Conservation (phyloP, 1,140 invertebrate genomes). For the Eurosta solidaginis region DNA sequence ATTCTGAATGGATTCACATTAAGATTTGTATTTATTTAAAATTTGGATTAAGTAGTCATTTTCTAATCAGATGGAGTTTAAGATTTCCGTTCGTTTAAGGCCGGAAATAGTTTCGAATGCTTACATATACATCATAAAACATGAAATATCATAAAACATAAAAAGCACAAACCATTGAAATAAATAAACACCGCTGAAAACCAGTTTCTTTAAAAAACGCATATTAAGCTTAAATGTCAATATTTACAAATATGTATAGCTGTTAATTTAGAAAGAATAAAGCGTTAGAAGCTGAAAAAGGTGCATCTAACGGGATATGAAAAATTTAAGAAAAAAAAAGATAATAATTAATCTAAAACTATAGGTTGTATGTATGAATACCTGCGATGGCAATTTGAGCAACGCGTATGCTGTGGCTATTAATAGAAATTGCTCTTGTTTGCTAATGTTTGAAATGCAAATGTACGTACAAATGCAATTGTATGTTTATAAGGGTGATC, state of each 20-base stretch:
- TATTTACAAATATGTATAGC: background rate
- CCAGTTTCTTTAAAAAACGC: background rate
- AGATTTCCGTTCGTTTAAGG: no score
- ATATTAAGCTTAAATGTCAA: background rate
- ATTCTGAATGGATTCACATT: no score
- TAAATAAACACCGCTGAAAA: background rate
- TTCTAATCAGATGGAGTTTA: no score
- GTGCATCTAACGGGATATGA: background rate
- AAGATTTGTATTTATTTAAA: no score
- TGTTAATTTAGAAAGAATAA: background rate
- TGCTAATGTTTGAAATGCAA: background rate
- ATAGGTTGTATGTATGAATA: background rate
- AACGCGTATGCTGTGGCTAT: background rate
- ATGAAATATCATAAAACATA: background rate
- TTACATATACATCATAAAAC: background rate
- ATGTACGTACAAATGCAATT: background rate
- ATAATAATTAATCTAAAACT: background rate
- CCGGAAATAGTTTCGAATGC: no score
- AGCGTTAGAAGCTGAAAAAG: background rate
- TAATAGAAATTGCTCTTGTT: slow-evolving; percentile 11
- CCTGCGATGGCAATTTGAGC: background rate
- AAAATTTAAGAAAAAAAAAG: background rate
- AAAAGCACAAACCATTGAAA: background rate
- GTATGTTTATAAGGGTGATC: background rate
- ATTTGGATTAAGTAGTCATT: no score